Evolutionary conservation across 2,113 vertebrate genomes (phyloP), one percentile per base, ranked within the genome.

Genomic region (Alouatta palliata): DNA sequence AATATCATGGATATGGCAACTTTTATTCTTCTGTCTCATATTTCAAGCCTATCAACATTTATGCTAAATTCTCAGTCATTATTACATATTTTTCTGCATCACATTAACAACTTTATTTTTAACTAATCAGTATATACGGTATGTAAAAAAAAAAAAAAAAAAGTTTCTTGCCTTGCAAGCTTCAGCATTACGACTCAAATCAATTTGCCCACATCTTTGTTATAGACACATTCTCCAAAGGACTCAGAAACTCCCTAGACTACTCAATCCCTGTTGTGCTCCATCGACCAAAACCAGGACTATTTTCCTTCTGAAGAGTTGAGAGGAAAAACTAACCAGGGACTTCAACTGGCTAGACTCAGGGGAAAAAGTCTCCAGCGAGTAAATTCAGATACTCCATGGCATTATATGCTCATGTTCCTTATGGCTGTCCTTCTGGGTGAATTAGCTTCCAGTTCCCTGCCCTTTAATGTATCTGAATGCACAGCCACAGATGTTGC

Each of bases 401-500:
- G 32, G 23, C 21, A 56, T 12, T 27, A 2, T 43, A 47, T 64
- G 73, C 25, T 77, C 64, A 16, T 25, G 17, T 45, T 91, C 61
- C 9, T 77, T 82, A 40, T 6, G 37, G 52, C 40, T 81, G 12
- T 86, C 61, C n/a, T 79, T 88, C 77, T 84, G 54, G 90, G 30
- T 43, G 82, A 76, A n/a, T 30, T 85, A 45, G 23, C 35, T 96
- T 92, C 68, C 40, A 49, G 23, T 66, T 52, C 17, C 58, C 49
- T 90, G 47, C 40, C 27, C 47, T 73, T 64, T 19, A 61, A 32
- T 37, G 56, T 27, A 37, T 56, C n/a, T 77, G 54, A 85, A 84
- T 70, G 45, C 47, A 85, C 77, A 94, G 71, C 61, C 87, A 4
- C 96, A 96, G 82, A 83, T 95, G 68, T 49, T 64, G 27, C 73